These are phyloP conservation scores for Holacanthella duospinosa DNA, from an alignment of 2,888 invertebrate species.

Conservation along the genomic window DNA sequence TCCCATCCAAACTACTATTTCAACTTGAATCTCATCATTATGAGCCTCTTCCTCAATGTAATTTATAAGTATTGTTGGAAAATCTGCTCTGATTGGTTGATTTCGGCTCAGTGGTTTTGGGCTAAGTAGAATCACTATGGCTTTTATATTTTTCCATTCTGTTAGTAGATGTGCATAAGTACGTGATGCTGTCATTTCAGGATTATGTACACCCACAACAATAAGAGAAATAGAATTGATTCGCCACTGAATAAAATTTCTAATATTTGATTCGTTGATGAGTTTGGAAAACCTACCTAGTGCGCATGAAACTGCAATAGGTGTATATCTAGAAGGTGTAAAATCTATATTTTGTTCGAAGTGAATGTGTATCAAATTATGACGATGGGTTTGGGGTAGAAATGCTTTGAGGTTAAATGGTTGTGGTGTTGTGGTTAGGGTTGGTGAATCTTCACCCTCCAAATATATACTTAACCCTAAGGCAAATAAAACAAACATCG, in stretches of 20 bases:
- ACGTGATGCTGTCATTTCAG: not conserved
- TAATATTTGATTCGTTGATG: not conserved
- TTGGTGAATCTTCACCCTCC: not conserved
- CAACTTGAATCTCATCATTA: not conserved
- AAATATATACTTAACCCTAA: too few species aligned
- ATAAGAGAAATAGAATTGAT: not conserved
- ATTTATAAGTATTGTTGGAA: not conserved
- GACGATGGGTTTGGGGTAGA: not conserved
- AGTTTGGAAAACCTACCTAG: too few species aligned
- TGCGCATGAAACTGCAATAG: not conserved
- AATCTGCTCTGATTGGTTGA: not conserved
- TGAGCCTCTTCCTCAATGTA: not conserved
- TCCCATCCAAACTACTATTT: not conserved
- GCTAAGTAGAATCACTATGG: not conserved
- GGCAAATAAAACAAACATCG: too few species aligned
- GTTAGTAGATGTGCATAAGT: not conserved
- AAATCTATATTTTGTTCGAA: not conserved
- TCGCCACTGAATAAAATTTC: not conserved
- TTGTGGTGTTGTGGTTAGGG: not conserved
- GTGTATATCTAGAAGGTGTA: not conserved
- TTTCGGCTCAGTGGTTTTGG: not conserved
- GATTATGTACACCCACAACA: not conserved
- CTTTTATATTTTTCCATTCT: too few species aligned
- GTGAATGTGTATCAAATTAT: not conserved
- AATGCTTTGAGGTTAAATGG: not conserved